These are phyloP conservation scores for Carterocephalus palaemon DNA, from an alignment of 2,888 invertebrate species.

Conservation along the genomic window DNA sequence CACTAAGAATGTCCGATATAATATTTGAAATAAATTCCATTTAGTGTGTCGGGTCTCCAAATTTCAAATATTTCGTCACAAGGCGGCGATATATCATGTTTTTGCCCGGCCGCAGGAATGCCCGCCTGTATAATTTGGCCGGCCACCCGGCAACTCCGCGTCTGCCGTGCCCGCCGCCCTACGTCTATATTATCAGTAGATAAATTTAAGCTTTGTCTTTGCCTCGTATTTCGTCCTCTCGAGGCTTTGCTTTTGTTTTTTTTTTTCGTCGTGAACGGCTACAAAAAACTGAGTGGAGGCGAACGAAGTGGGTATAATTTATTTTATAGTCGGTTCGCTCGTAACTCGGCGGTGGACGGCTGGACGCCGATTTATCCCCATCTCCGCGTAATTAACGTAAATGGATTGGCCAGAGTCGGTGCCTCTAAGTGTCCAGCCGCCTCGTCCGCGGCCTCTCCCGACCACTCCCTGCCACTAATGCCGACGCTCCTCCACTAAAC, in stretches of 20 bases:
- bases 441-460: conserved; percentile 39
- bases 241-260: conserved; percentile 73
- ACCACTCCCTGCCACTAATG: conserved; percentile 46
- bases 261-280: conserved; percentile 64
- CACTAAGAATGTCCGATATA: conserved; percentile 55
- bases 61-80: conserved; percentile 75
- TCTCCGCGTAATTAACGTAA: conserved; percentile 77
- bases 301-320: conserved; percentile 79
- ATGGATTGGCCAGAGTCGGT: conserved; percentile 73
- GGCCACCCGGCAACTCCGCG: conserved; percentile 67
- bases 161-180: conserved; percentile 70
- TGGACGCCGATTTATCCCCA: conserved; percentile 78
- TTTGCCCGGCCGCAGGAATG: conserved; percentile 70
- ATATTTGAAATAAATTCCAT: conserved; percentile 66
- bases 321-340: conserved; percentile 78
- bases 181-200: conserved; percentile 80
- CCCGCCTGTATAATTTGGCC: conserved; percentile 74
- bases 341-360: conserved; percentile 77
- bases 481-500: conserved; percentile 19
- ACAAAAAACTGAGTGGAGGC: conserved; percentile 78
- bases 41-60: conserved; percentile 68
- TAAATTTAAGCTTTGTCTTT: conserved; percentile 79
- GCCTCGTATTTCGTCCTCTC: conserved; percentile 78
- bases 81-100: conserved; percentile 75
- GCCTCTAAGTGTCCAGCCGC: conserved; percentile 55